Evolutionary conservation across 1,140 invertebrate species (phyloP).

Genomic region (Drosophila mayri): DNA sequence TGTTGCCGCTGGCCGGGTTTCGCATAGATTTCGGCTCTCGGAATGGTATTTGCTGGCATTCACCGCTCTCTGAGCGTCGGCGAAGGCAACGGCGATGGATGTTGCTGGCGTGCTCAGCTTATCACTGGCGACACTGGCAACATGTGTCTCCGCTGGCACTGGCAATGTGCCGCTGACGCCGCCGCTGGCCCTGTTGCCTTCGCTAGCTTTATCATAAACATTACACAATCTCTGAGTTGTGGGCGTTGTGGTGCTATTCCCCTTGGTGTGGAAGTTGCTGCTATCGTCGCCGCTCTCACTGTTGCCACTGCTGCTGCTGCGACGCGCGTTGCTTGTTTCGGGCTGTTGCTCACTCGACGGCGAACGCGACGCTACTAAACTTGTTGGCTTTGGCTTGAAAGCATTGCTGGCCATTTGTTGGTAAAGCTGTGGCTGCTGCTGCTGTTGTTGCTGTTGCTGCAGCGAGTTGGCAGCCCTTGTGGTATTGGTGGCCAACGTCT

Average conservation of each 20-base stretch:
- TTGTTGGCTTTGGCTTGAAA: constrained; percentile 77
- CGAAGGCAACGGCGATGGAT: constrained; percentile 13
- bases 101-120: constrained; percentile 39
- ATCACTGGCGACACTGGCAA: constrained; percentile 40
- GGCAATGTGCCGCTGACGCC: constrained; percentile 42
- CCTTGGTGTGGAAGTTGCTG: constrained; percentile 21
- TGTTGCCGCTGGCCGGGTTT: constrained; percentile 65
- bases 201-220: constrained; percentile 68
- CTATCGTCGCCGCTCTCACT: constrained; percentile 23
- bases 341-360: constrained; percentile 73
- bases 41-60: constrained; percentile 65
- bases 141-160: constrained; percentile 45
- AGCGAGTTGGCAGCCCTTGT: constrained; percentile 47
- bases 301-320: constrained; percentile 20
- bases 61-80: constrained; percentile 45
- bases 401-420: constrained; percentile 60
- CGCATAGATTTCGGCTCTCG: constrained; percentile 71
- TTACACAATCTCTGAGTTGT: constrained; percentile 75
- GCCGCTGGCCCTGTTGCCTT: constrained; percentile 16
- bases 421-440: constrained; percentile 44
- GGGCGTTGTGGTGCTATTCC: constrained; percentile 62
- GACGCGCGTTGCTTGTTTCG: constrained; percentile 58
- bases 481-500: constrained; percentile 63
- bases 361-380: constrained; percentile 77
- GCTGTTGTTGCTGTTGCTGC: constrained; percentile 47